A percentile compares a stretch with the other conserved stretches of the same genome.
Evolutionary conservation across 2,888 invertebrate genomes (phyloP).

Genomic region (Drosophila phalerata): DNA sequence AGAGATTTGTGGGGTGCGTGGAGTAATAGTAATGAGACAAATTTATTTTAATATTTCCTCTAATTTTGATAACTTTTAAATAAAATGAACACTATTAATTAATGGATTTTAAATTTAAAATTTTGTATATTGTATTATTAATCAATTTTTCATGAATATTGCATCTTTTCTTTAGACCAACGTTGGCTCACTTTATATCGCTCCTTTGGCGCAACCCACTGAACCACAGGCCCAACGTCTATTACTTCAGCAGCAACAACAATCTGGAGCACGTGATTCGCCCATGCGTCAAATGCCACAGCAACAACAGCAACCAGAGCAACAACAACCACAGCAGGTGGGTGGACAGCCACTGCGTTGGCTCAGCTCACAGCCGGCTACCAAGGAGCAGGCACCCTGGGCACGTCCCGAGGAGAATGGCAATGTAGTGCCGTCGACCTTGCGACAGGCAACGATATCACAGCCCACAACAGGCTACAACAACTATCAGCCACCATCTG

Average conservation of each 20-base stretch:
- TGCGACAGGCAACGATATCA: conserved; percentile 84
- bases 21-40: too few species aligned
- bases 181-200: conserved; percentile 87
- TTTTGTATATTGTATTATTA: too few species aligned
- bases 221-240: conserved; percentile 84
- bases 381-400: conserved; percentile 84
- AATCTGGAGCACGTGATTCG: conserved; percentile 82
- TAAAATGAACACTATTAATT: too few species aligned
- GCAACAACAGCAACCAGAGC: conserved; percentile 62
- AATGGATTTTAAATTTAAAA: too few species aligned
- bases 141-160: too few species aligned
- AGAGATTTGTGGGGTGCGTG: too few species aligned
- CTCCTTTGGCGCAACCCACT: conserved; percentile 86
- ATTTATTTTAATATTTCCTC: too few species aligned
- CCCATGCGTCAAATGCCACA: conserved; percentile 87
- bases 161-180: conserved; percentile 72
- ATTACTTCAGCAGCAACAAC: conserved; percentile 75
- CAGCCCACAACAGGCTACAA: conserved; percentile 31
- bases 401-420: conserved; percentile 83
- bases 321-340: conserved; percentile 65
- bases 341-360: conserved; percentile 81
- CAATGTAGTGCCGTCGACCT: conserved; percentile 80
- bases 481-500: conserved; percentile 73
- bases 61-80: too few species aligned
- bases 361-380: conserved; percentile 77